Base-by-base conservation (phyloP, 2,797 vertebrate genomes). In the Hozukius guyotensis region DNA sequence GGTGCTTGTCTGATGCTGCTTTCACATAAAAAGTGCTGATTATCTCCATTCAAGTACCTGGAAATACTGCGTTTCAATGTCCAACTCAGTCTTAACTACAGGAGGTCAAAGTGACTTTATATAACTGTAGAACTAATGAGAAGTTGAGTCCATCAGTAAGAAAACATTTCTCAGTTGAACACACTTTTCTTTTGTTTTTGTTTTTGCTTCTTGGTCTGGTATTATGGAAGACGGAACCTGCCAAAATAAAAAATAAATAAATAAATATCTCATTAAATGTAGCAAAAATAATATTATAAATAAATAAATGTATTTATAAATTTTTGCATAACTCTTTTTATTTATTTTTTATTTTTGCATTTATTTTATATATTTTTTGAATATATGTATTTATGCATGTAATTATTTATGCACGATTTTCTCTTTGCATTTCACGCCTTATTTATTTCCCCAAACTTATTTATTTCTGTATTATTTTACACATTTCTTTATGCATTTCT, bases 1-100 rank as follows among this genome's bases (percentile, higher is more conserved):
- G 62, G 42, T 16, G 64, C 52, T 18, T 4, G 34, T 34, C 46
- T 10, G 57, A 64, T 22, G 57, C 63, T 80, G 78, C 64, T 1
- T 68, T 81, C 63, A 57, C n/a, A 59, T 32, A 61, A 31, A 38
- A 62, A 38, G 24, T 22, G 2, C 63, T 68, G 77, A 78, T 80
- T 67, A 24, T n/a, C 14, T 63, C 8, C n/a, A 4, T 36, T 69
- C 27, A 64, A 32, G 24, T 7, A 22, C 4, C 56, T 59, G 56
- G 11, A 38, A 70, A 31, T 11, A 16, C 61, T 60, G 29, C 4
- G 9, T 20, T 59, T 55, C 31, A 56, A 32, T 20, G 7, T 62
- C 60, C 60, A 20, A 29, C 1, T 14, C 42, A 46, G 16, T 53
- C 27, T 20, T 8, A 3, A 22, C 8, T 11, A 20, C 13, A 18